Base-by-base conservation (phyloP, 2,113 vertebrate genomes). In the Gasterosteus aculeatus region DNA sequence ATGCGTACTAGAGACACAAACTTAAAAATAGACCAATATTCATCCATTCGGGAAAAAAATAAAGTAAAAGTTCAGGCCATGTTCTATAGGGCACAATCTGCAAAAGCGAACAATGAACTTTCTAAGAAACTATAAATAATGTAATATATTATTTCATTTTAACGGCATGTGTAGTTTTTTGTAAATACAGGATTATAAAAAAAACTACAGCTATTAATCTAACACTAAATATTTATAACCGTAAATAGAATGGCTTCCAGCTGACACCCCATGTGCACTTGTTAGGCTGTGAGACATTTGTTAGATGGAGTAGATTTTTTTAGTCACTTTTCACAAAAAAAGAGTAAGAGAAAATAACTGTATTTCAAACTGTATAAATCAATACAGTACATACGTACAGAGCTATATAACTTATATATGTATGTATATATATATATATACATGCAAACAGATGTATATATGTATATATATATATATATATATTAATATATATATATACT, bases 121-220 rank as follows among this genome's bases (percentile, higher is more conserved):
- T 98, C 91, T 91, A 96, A 96, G 92, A 96, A 89, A 94, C 93
- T 98, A 98, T 98, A 99, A 97, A 98, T 98, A 98, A 93, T 99
- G 97, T 98, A 98, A 98, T 94, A 99, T 99, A 98, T 94, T 84
- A 93, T 95, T 98, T 98, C 97, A 95, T 96, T 98, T 99, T 96
- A 96, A 95, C 83, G 76, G 97, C 96, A 98, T 99, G 97, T 94
- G 94, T 90, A 92, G 91, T 92, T 94, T 93, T 98, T 96, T 98
- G 96, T 99, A 98, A 97, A 97, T 98, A 97, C 93, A 87, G 94
- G 94, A 95, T 93, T 91, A 93, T 89, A 80, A 89, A 87, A 90
- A 93, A 94, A 89, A 88, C 89, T 92, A 93, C 87, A 91, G 91
- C 93, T 94, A 94, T 93, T 94, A 94, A 88, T 93, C 90, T 89